phyloP scores from a whole-genome alignment of 2,113 vertebrate species.

The Casuarius casuarius region DNA sequence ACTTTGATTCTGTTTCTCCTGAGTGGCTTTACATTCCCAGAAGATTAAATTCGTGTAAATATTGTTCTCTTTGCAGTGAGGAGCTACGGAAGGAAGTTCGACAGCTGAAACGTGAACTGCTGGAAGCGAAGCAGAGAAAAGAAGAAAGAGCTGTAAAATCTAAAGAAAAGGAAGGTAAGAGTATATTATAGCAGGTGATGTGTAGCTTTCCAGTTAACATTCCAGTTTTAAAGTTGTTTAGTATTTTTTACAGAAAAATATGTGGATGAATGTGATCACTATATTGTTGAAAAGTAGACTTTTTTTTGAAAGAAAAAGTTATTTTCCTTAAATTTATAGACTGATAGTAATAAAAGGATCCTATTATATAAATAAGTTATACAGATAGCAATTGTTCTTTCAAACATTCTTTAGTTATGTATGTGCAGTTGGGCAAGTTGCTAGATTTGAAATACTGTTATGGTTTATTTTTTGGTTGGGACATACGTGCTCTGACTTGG shows the following conservation, averaged over 20 bases:
- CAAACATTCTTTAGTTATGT: background rate
- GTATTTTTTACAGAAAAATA: background rate
- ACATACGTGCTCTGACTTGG: background rate
- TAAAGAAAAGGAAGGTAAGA: slow-evolving; percentile 83
- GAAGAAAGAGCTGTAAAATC: slow-evolving; percentile 78
- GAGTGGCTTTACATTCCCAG: slow-evolving; percentile 4
- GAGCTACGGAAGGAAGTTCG: slow-evolving; percentile 92
- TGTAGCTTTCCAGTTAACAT: background rate
- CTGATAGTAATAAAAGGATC: background rate
- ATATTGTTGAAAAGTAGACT: background rate
- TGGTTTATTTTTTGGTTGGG: background rate
- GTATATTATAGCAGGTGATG: background rate
- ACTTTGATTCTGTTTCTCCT: slow-evolving; percentile 37
- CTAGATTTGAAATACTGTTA: background rate
- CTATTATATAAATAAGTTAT: background rate
- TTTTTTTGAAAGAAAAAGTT: background rate
- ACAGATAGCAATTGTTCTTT: background rate
- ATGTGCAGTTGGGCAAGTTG: background rate
- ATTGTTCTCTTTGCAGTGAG: slow-evolving; percentile 82
- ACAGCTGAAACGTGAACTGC: slow-evolving; percentile 92
- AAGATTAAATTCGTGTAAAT: slow-evolving; percentile 41
- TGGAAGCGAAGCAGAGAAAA: slow-evolving; percentile 91
- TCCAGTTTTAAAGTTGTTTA: background rate
- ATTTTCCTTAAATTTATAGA: background rate
- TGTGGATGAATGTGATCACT: background rate